Base-by-base conservation (phyloP, 2,888 invertebrate species). In the Cerastis rubricosa region DNA sequence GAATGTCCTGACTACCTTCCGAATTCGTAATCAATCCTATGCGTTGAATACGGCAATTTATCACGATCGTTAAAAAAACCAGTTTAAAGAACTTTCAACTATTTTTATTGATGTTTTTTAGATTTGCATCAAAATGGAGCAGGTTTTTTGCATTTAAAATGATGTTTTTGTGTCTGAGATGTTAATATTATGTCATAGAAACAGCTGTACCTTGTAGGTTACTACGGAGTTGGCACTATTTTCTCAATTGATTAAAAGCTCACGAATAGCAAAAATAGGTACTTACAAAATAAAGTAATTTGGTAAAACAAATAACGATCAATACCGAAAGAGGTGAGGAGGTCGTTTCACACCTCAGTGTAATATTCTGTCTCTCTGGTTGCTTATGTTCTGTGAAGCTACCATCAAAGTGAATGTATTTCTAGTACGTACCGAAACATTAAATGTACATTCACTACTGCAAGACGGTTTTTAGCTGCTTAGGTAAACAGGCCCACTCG, bases 271-370 rank as follows among this genome's bases (percentile, higher is more conserved):
- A 43, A 47, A 51, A 59, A n/a, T 45, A 35, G 2, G 1, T 35
- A 35, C 35, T 35, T 35, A 25, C 14, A n/a, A 45, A 69, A 57
- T 43, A 9, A 67, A 51, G 25, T 35, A 35, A 79, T 78, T 78
- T 71, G 11, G 78, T 78, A 72, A 78, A 72, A 59, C 43, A 79
- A 78, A 79, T 49, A 74, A 43, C 40, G 17, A 57, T 63, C 3
- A 49, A 14, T 35, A 22, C 2, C n/a, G 11, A 70, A 66, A n/a
- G 47, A 43, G 76, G 76, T 81, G 66, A 67, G 54, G 22, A 35
- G 76, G 76, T 43, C 76, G 35, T 2, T 40, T 76, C 81, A 2
- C 76, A 70, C 61, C 25, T 66, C 4, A 1, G 25, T 47, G 76
- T 49, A 17, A 78, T 29, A 66, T 5, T 71, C 1, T 19, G 17